These are phyloP conservation scores for Gambelia wislizenii DNA, from an alignment of 2,797 vertebrate species.

Conservation along the genomic window DNA sequence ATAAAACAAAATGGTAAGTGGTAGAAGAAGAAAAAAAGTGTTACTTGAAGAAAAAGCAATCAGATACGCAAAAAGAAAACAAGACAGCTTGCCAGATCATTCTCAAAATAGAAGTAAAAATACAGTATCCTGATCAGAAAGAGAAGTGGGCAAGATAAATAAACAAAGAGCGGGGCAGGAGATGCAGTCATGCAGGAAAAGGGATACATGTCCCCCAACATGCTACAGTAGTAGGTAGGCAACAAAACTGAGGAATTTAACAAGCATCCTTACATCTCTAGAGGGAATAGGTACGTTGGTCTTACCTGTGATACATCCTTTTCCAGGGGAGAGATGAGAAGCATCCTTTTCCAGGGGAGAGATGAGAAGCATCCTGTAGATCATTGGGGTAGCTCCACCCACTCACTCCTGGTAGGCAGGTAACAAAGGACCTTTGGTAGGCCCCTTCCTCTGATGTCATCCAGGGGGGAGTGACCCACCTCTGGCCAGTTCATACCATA, in stretches of 20 bases:
- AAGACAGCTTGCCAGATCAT: not conserved
- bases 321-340: too few relatives aligned
- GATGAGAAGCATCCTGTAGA: too few relatives aligned
- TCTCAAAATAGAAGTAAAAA: not conserved
- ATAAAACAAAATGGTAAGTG: not conserved
- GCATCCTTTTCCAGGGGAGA: too few relatives aligned
- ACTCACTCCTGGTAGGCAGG: too few relatives aligned
- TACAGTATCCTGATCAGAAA: not conserved
- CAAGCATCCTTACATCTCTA: not conserved
- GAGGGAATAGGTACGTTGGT: too few relatives aligned
- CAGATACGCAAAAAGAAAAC: not conserved
- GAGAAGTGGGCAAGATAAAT: not conserved
- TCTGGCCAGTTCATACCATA: too few relatives aligned
- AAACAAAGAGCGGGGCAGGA: not conserved
- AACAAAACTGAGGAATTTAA: not conserved
- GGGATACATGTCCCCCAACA: not conserved
- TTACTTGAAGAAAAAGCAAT: not conserved
- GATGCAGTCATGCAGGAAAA: not conserved
- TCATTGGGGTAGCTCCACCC: too few relatives aligned
- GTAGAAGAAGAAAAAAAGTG: not conserved
- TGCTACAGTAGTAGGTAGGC: too few relatives aligned
- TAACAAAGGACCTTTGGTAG: too few relatives aligned
- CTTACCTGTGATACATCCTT: too few relatives aligned
- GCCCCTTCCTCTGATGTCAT: too few relatives aligned
- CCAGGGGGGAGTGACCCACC: too few relatives aligned